A percentile compares a stretch with the other conserved stretches of the same genome.
Conservation (phyloP, 2,888 invertebrate species). For the Carterocephalus palaemon region DNA sequence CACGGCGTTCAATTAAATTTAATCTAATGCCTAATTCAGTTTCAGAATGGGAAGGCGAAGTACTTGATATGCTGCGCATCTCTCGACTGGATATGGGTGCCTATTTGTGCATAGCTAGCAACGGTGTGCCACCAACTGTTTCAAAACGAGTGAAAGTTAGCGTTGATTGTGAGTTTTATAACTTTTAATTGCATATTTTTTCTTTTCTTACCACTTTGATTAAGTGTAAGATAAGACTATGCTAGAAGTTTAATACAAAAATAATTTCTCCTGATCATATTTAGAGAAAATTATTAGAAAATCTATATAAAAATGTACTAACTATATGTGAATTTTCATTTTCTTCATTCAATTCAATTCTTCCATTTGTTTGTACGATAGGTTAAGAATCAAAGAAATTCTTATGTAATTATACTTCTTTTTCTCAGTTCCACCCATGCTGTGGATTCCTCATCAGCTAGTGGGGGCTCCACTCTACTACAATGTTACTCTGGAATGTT, state of each 20-base stretch:
- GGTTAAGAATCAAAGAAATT: too few relatives aligned
- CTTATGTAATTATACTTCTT: too few relatives aligned
- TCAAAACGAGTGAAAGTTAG: constrained; percentile 95
- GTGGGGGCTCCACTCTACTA: constrained; percentile 91
- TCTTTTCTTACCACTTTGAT: too few relatives aligned
- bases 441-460: constrained; percentile 94
- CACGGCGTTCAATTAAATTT: constrained; percentile 20
- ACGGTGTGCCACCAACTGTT: constrained; percentile 93
- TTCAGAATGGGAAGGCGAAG: constrained; percentile 90
- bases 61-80: constrained; percentile 89
- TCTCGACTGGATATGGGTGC: constrained; percentile 94
- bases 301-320: too few relatives aligned
- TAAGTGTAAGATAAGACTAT: too few relatives aligned
- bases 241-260: too few relatives aligned
- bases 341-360: too few relatives aligned
- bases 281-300: too few relatives aligned
- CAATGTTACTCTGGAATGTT: constrained; percentile 91
- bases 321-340: too few relatives aligned
- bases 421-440: constrained; percentile 91
- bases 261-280: too few relatives aligned
- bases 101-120: constrained; percentile 94
- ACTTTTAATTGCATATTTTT: too few relatives aligned
- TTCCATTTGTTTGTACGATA: too few relatives aligned
- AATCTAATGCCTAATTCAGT: constrained; percentile 75
- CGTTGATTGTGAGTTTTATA: constrained; percentile 90